Base-by-base conservation (phyloP, 2,797 vertebrate species). In the Aldrovandia affinis region DNA sequence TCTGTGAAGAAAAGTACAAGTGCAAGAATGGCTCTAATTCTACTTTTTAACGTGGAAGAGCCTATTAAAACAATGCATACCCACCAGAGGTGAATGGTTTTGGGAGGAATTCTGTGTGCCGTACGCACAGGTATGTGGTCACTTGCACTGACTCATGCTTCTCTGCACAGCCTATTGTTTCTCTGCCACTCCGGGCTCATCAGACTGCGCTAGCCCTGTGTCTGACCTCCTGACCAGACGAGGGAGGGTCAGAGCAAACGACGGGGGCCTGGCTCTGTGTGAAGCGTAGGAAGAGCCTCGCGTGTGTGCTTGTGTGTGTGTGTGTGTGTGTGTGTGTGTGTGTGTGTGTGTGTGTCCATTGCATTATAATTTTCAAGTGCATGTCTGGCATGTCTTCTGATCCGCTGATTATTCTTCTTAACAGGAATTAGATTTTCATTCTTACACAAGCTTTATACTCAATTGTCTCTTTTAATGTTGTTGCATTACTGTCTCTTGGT, bases 111-210 rank as follows among this genome's bases (percentile, higher is more conserved):
- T n/a, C 73, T n/a, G 68, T 36, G 68, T 42, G 42, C 20, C 47
- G 39, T 44, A 44, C 42, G 39, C 39, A 73, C 22, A 36, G 30
- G 30, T 77, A 25, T 44, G 39, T n/a, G 73, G 20, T 18, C 12
- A 36, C 36, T 42, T 0, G 36, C 33, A 30, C 68, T 39, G 63
- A 73, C 33, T 77, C 39, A 44, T 77, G 73, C 42, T 25, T 47
- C 39, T n/a, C 9, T 25, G 73, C 7, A 10, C 18, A 73, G 15
- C 14, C 15, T 3, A n/a, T 18, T 25, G 39, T 77, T 85, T 88
- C 86, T 83, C 86, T 88, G 83, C 78, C 73, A 82, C 86, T 86
- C 83, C 82, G 81, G 82, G 85, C 86, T 84, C 86, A 61, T 79
- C 78, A 2, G n/a, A 9, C 42, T 57, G 77, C 89, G 84, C 88